Percentiles rank a stretch among this genome's conserved stretches.
phyloP scores from a whole-genome alignment of 2,797 vertebrate species.

The Muscicapa comitata region DNA sequence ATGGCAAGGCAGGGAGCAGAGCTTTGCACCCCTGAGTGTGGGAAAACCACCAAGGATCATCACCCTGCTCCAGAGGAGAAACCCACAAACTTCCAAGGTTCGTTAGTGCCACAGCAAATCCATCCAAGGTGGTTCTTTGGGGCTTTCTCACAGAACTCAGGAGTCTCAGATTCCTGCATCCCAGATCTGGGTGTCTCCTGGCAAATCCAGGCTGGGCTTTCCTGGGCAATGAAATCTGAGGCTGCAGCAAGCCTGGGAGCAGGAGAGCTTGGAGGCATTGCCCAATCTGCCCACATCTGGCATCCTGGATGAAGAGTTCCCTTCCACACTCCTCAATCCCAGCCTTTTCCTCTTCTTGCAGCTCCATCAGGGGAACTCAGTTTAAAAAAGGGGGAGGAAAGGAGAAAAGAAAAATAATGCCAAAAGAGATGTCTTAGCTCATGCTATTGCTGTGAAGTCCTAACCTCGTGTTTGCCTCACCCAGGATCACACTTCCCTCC shows the following conservation, averaged over 20 bases:
- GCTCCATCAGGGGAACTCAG: neutral
- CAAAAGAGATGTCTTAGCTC: neutral
- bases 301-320: neutral
- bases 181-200: neutral
- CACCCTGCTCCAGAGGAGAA: neutral
- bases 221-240: neutral
- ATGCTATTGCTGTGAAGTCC: neutral
- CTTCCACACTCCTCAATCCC: neutral
- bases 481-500: neutral
- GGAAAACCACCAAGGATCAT: neutral
- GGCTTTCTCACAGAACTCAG: neutral
- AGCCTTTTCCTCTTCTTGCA: neutral
- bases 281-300: neutral
- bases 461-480: neutral
- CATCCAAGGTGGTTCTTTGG: neutral
- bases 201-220: neutral
- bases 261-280: neutral
- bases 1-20: neutral
- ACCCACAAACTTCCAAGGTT: neutral
- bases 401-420: fast-evolving
- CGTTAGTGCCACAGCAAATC: neutral
- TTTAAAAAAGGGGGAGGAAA: fast-evolving
- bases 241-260: neutral
- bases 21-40: neutral
- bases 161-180: neutral